Percentiles rank a stretch among this genome's conserved stretches.
Evolutionary conservation across 2,797 vertebrate genomes (phyloP).

Genomic region (Syngnathus rostellatus): DNA sequence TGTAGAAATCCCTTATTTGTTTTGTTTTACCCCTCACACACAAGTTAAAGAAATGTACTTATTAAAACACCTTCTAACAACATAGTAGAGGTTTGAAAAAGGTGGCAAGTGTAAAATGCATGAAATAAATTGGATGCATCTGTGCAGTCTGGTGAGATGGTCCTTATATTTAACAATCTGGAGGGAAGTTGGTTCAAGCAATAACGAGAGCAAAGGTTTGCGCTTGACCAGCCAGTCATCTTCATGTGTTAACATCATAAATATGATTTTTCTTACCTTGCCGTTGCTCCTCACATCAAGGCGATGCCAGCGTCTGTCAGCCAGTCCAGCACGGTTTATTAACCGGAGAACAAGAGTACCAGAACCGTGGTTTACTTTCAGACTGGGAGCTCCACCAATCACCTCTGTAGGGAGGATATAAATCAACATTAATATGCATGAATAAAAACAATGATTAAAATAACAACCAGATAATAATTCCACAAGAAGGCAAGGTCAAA

Average conservation of each 20-base stretch:
- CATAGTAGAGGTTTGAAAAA: not conserved
- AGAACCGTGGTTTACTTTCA: slow-evolving; percentile 76
- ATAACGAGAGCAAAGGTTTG: not conserved
- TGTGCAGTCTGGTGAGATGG: too few relatives aligned
- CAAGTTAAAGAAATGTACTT: not conserved
- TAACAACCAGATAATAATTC: not conserved
- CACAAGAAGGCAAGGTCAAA: not conserved
- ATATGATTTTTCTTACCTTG: slow-evolving; percentile 58
- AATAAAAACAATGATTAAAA: not conserved
- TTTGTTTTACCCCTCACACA: not conserved
- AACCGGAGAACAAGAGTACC: slow-evolving; percentile 71
- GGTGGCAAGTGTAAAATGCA: not conserved
- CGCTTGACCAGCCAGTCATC: not conserved
- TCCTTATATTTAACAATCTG: not conserved
- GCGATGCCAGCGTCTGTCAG: slow-evolving; percentile 77
- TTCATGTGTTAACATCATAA: not conserved
- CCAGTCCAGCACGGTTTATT: slow-evolving; percentile 62
- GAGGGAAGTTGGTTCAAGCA: not conserved
- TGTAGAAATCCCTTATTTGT: too few relatives aligned
- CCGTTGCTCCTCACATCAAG: slow-evolving; percentile 74
- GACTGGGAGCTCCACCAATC: slow-evolving; percentile 64
- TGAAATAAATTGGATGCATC: not conserved
- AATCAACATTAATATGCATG: not conserved
- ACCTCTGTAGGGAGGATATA: slow-evolving; percentile 57
- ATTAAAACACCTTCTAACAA: not conserved